These are phyloP conservation scores for Danio choprae DNA, from an alignment of 2,797 vertebrate genomes.

Conservation along the genomic window DNA sequence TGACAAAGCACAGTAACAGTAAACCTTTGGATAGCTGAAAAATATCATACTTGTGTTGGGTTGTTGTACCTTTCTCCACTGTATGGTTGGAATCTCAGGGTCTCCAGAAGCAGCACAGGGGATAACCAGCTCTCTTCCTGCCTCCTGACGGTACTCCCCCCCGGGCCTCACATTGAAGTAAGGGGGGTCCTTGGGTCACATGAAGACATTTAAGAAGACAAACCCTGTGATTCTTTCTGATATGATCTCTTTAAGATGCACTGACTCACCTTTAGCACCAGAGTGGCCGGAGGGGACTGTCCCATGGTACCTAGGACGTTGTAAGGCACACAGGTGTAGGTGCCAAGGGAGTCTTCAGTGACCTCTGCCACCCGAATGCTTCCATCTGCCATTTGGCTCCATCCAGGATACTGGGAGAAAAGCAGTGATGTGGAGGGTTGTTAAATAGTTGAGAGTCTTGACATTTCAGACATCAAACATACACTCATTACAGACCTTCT, in stretches of 20 bases:
- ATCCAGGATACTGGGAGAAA: constrained; percentile 86
- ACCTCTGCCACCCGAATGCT: constrained; percentile 97
- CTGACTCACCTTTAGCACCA: constrained; percentile 95
- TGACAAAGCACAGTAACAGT: constrained; percentile 52
- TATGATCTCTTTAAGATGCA: background rate
- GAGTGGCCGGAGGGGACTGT: constrained; percentile 96
- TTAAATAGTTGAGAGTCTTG: background rate
- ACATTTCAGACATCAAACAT: background rate
- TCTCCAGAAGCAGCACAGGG: constrained; percentile 98
- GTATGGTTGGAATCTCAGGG: constrained; percentile 94
- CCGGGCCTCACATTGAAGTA: constrained; percentile 99
- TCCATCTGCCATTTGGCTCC: constrained; percentile 95
- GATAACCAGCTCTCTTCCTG: constrained; percentile 97
- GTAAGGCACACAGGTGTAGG: constrained; percentile 99
- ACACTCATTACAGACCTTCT: constrained; percentile 72
- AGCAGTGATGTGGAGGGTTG: background rate
- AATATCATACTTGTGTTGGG: background rate
- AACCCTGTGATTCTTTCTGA: background rate
- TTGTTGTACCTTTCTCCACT: constrained; percentile 93
- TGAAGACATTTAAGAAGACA: background rate
- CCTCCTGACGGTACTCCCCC: constrained; percentile 99
- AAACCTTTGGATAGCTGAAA: background rate
- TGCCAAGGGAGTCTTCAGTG: constrained; percentile 98
- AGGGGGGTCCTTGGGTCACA: constrained; percentile 88
- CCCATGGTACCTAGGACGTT: constrained; percentile 99